Conservation (phyloP, 1,140 invertebrate species). For the Ostrea denselamellosa region DNA sequence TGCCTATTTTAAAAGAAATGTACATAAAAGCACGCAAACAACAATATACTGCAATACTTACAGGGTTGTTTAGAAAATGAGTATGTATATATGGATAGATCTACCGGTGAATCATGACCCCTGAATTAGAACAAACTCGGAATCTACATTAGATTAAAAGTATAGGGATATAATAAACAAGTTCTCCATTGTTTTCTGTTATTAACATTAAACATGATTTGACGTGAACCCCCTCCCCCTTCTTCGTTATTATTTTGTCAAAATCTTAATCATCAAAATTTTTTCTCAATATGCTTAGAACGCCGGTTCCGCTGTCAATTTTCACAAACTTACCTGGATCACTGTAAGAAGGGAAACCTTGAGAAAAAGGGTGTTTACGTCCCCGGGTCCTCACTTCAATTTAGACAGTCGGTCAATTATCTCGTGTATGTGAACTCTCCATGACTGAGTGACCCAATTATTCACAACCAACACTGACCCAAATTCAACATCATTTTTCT, state of each 20-base stretch:
- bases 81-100: background rate
- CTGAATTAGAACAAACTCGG: conserved; percentile 24
- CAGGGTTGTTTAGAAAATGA: background rate
- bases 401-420: conserved; percentile 38
- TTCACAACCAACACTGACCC: conserved; percentile 36
- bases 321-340: background rate
- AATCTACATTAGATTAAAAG: background rate
- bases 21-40: background rate
- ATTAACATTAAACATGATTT: conserved; percentile 23
- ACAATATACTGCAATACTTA: background rate
- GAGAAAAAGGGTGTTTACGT: conserved; percentile 20
- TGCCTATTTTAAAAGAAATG: background rate
- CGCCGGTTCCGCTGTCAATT: background rate
- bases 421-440: conserved; percentile 38
- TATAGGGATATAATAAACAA: background rate
- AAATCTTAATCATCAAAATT: background rate
- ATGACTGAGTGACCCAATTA: conserved; percentile 39
- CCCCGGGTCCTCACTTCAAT: conserved; percentile 33
- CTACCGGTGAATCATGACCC: conserved; percentile 8
- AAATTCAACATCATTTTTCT: conserved; percentile 24
- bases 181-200: background rate
- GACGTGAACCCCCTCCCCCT: background rate
- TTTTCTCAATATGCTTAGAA: background rate
- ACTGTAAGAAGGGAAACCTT: conserved; percentile 1
- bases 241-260: conserved; percentile 2